Percentiles rank a stretch among this genome's conserved stretches.
phyloP scores from a whole-genome alignment of 2,888 invertebrate species.

The Idaea dimidiata region DNA sequence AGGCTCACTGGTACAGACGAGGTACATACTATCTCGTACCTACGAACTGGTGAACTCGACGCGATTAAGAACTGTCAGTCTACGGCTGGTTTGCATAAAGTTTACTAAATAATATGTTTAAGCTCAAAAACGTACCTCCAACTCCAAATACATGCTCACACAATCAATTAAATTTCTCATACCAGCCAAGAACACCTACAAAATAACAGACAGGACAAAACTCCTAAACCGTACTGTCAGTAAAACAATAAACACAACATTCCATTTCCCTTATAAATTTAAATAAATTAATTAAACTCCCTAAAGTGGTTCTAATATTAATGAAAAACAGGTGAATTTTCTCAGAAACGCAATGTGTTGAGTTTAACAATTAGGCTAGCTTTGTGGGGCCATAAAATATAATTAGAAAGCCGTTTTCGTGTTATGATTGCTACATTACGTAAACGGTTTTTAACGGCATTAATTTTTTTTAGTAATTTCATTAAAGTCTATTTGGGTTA shows the following conservation, averaged over 20 bases:
- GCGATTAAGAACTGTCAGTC: too few species aligned
- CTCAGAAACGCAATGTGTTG: slow-evolving; percentile 28
- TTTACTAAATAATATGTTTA: too few species aligned
- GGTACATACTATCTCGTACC: too few species aligned
- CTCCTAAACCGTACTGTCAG: background rate
- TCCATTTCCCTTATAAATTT: slow-evolving; percentile 28
- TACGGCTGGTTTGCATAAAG: too few species aligned
- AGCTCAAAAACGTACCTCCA: too few species aligned
- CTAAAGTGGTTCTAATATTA: slow-evolving; percentile 32
- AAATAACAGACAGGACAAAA: background rate
- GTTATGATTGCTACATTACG: background rate
- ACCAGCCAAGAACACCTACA: background rate
- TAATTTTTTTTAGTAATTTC: background rate
- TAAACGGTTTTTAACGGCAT: background rate
- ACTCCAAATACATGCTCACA: too few species aligned
- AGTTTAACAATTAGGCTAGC: slow-evolving; percentile 28
- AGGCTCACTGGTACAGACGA: too few species aligned
- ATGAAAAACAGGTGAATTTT: slow-evolving; percentile 41
- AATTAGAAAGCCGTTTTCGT: slow-evolving; percentile 8
- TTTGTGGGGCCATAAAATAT: slow-evolving; percentile 29
- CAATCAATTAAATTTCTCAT: background rate
- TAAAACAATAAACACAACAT: slow-evolving; percentile 24
- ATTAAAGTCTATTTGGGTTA: background rate
- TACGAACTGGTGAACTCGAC: too few species aligned
- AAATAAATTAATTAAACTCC: slow-evolving; percentile 36